Percentiles rank a stretch among this genome's conserved stretches.
phyloP scores from a whole-genome alignment of 2,888 invertebrate genomes.

The Lasioglossum villosulum region DNA sequence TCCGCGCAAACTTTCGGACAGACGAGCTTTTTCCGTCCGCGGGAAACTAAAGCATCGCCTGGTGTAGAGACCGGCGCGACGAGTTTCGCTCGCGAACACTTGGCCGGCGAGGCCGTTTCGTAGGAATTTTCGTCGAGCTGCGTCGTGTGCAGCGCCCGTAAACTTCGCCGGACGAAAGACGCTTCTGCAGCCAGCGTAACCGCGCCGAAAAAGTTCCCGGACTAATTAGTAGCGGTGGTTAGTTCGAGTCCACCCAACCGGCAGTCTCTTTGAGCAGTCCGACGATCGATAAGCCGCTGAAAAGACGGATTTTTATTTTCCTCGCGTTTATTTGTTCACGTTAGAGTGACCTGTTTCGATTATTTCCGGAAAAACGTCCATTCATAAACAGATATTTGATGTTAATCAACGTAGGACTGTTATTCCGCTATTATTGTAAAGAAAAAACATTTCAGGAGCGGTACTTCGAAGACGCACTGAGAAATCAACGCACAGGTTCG shows the following conservation, averaged over 20 bases:
- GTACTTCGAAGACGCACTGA: no score
- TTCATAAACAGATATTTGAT: no score
- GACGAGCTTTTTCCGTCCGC: constrained; percentile 54
- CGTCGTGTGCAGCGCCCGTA: constrained; percentile 31
- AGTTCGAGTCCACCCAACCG: not conserved
- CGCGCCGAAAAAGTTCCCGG: constrained; percentile 56
- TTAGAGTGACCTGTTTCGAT: not conserved
- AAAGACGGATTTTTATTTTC: constrained; percentile 1
- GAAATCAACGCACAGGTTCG: no score
- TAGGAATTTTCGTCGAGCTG: constrained; percentile 40
- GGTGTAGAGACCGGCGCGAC: constrained; percentile 12
- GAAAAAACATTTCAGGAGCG: no score
- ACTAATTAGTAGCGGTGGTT: constrained; percentile 1
- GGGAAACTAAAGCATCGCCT: constrained; percentile 35
- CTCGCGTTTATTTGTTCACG: not conserved
- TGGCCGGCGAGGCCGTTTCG: constrained; percentile 21
- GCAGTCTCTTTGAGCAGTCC: not conserved
- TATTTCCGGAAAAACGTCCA: no score
- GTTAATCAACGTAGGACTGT: no score
- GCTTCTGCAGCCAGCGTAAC: constrained; percentile 35
- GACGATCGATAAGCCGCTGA: not conserved
- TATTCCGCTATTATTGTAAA: no score
- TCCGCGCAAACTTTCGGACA: constrained; percentile 48
- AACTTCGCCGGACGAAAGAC: constrained; percentile 42
- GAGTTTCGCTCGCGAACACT: constrained; percentile 42